Evolutionary conservation across 2,888 invertebrate species (phyloP), one percentile per base, ranked within the genome.

Genomic region (Idaea biselata): DNA sequence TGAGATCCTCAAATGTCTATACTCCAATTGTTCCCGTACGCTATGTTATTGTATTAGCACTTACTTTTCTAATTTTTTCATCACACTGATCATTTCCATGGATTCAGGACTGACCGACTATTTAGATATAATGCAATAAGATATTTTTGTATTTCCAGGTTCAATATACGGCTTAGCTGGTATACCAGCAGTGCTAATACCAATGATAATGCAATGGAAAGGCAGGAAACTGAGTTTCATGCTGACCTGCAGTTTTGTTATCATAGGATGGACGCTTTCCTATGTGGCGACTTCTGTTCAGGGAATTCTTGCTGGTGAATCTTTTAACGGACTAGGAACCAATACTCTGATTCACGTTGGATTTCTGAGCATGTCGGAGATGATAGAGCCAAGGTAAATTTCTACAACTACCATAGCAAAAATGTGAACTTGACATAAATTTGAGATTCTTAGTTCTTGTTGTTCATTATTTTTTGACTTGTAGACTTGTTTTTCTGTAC

Each of bases 271-370:
- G 70, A 60, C 60, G 53, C 60, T 64, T 2, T 58, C 66, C 17
- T 56, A 56, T 56, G 4, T 14, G 14, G 56, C 56, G 3, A 18
- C 18, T 18, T 17, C 33, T 14, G 44, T 44, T 3, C 18, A 17
- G 6, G 25, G 14, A 57, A 58, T 70, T 16, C 60, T 70, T 1
- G 11, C 63, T 31, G 65, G 66, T 55, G 70, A 70, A 62, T 65
- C 61, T 8, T 64, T 70, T 58, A 65, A 67, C 32, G 70, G 68
- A 18, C 57, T 70, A 25, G 65, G 66, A 16, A 63, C 63, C n/a
- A 67, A 67, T 44, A 65, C 66, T 55, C n/a, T 68, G 6, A 59
- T 68, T 6, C 60, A 62, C 18, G 62, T 70, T 1, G 59, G 63
- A 8, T 61, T 61, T 11, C 11, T 68, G 1, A 63, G 61, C 58